A percentile compares a stretch with the other conserved stretches of the same genome.
phyloP scores from a whole-genome alignment of 2,113 vertebrate genomes.

The Barnardius zonarius region DNA sequence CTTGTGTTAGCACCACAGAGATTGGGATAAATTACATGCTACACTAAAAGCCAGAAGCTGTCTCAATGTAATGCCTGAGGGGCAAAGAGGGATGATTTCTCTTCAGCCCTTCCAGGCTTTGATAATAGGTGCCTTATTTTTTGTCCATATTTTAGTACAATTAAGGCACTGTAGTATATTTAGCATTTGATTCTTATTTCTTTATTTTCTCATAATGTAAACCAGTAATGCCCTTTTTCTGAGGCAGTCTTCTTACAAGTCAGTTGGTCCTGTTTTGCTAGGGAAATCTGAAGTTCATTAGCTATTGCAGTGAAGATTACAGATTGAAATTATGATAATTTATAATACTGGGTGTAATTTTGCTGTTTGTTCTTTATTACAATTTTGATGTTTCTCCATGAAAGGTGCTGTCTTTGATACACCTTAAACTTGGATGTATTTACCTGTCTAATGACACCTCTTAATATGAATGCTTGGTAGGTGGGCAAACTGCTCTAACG shows the following conservation, averaged over 20 bases:
- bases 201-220: not conserved
- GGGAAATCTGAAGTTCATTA: constrained; percentile 9
- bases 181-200: not conserved
- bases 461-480: not conserved
- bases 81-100: not conserved
- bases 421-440: not conserved
- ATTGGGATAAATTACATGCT: not conserved
- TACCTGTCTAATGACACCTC: not conserved
- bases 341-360: not conserved
- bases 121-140: not conserved
- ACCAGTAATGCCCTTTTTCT: not conserved
- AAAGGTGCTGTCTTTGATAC: constrained; percentile 21
- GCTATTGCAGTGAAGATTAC: not conserved
- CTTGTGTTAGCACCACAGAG: not conserved
- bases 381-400: not conserved
- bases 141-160: not conserved
- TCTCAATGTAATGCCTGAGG: not conserved
- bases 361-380: constrained; percentile 2
- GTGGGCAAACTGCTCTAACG: not conserved
- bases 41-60: not conserved
- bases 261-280: not conserved
- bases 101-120: not conserved
- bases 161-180: not conserved
- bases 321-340: constrained; percentile 21
- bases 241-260: not conserved